Conservation (phyloP, 2,797 vertebrate genomes). For the Poecile montanus region DNA sequence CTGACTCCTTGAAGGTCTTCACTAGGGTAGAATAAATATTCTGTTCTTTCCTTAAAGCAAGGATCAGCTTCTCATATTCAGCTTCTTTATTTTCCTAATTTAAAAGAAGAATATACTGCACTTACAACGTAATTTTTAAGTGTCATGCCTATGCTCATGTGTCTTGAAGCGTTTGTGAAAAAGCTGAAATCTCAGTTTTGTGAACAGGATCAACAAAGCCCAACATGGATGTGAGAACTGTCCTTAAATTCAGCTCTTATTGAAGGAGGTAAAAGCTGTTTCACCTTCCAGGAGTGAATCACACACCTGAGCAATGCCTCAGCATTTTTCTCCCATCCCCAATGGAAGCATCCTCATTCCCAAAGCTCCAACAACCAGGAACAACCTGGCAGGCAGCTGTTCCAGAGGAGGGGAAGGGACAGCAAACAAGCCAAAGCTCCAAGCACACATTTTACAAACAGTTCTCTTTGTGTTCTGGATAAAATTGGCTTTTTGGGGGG, state of each 20-base stretch:
- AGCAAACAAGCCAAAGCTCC: not conserved
- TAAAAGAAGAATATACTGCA: slow-evolving; percentile 18
- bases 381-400: not conserved
- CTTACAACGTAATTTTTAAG: not conserved
- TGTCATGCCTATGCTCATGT: not conserved
- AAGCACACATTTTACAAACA: not conserved
- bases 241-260: not conserved
- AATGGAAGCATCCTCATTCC: not conserved
- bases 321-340: not conserved
- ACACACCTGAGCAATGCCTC: not conserved
- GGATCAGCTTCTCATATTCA: slow-evolving; percentile 84
- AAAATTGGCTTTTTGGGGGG: not conserved
- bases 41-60: slow-evolving; percentile 87
- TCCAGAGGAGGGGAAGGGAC: not conserved
- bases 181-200: slow-evolving; percentile 18
- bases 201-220: not conserved
- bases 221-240: not conserved
- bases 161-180: not conserved
- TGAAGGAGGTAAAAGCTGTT: not conserved
- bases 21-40: slow-evolving; percentile 89
- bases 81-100: slow-evolving; percentile 76
- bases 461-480: not conserved
- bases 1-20: slow-evolving; percentile 86
- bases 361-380: not conserved
- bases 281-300: not conserved